Conservation (phyloP, 64 coral and sea anemone genomes). For the Platygyra sinensis region DNA sequence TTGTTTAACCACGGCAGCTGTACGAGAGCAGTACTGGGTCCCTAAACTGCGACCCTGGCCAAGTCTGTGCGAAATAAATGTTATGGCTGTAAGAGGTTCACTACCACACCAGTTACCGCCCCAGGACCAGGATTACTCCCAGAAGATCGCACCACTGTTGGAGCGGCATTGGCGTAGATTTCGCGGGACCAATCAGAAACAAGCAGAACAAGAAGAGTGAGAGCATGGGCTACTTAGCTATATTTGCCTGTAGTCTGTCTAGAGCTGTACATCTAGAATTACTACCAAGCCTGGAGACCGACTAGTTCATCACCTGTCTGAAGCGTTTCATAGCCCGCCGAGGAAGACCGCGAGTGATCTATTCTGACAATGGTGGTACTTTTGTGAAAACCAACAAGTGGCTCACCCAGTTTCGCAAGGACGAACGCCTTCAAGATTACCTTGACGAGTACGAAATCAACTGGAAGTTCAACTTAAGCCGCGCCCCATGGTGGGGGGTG, state of each 20-base stretch:
- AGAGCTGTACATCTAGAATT: too few relatives aligned
- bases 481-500: constrained; percentile 48
- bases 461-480: constrained; percentile 60
- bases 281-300: too few relatives aligned
- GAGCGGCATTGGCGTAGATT: constrained; percentile 40
- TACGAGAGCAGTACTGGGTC: constrained; percentile 50
- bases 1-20: constrained; percentile 58
- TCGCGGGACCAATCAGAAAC: constrained; percentile 42
- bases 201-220: constrained; percentile 36
- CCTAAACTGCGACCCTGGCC: constrained; percentile 43
- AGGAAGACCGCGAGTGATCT: too few relatives aligned
- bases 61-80: constrained; percentile 30
- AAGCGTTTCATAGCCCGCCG: too few relatives aligned
- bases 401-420: too few relatives aligned
- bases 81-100: constrained; percentile 57
- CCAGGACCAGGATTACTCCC: background rate
- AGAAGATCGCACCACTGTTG: constrained; percentile 10
- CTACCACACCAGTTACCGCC: constrained; percentile 16
- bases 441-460: constrained; percentile 7
- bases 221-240: constrained; percentile 58
- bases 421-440: too few relatives aligned
- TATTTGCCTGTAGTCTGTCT: too few relatives aligned
- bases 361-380: too few relatives aligned
- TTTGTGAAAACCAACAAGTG: too few relatives aligned
- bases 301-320: too few relatives aligned